Base-by-base conservation (phyloP, 2,797 vertebrate species). In the Adelosebastes latens region DNA sequence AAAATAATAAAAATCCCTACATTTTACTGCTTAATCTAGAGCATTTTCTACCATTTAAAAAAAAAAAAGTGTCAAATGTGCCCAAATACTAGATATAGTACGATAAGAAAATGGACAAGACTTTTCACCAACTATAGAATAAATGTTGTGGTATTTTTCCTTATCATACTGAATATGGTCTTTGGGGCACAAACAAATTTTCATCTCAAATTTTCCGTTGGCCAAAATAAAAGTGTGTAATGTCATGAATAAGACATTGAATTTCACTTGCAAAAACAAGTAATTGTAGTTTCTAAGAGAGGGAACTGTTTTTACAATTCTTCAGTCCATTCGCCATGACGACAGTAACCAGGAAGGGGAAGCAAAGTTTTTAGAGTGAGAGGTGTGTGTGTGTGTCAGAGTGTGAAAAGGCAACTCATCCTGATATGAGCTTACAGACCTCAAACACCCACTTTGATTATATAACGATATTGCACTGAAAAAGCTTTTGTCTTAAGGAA, bases 311-410 rank as follows among this genome's bases (percentile, higher is more conserved):
- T 65, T 14, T 39, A 22, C 6, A 12, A 16, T 12, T 46, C 8
- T 24, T n/a, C 6, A 63, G 12, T 31, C 18, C 8, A 25, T 16
- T 73, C 31, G 8, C 61, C 39, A 42, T 66, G 25, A 59, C 31
- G 42, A 72, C 20, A 0, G 34, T 42, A 66, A 81, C 55, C 77
- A 83, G 42, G 62, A 71, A 71, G 59, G 10, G 52, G 63, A 84
- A 82, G 55, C n/a, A 12, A 16, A 55, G 29, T 16, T 66, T 66
- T 67, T n/a, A 59, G 14, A 69, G 20, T 52, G 67, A 53, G 8
- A 20, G 46, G 46, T 52, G n/a, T 53, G 20, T 52, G 52, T 61
- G 65, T 58, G 53, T 67, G 25, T 22, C 11, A 59, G 20, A 56
- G 32, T 56, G 8, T 25, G 7, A 75, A 75, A 29, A 58, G 18